phyloP scores from a whole-genome alignment of 2,888 invertebrate species.

The Gasteruption jaculator region DNA sequence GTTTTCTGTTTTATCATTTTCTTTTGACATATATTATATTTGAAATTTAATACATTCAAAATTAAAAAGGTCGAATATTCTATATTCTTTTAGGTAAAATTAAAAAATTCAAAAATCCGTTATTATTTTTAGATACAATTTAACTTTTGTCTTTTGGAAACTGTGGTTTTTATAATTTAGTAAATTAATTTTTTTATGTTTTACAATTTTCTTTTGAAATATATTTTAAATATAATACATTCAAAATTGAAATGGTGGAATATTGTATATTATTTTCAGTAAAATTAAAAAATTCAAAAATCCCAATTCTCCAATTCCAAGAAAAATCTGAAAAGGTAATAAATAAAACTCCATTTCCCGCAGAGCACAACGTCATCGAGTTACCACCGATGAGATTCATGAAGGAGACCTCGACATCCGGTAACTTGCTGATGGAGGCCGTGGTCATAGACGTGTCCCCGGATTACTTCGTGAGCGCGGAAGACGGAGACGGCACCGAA shows the following conservation, averaged over 20 bases:
- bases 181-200: no score
- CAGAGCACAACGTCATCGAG: constrained; percentile 81
- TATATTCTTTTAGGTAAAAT: no score
- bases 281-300: constrained; percentile 1
- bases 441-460: constrained; percentile 86
- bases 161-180: no score
- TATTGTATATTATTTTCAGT: no score
- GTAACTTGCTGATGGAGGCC: constrained; percentile 85
- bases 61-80: no score
- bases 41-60: no score
- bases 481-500: constrained; percentile 85
- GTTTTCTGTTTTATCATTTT: no score
- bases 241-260: no score
- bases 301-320: not conserved
- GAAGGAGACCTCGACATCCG: constrained; percentile 84
- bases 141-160: no score
- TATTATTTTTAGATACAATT: not conserved
- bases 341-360: constrained; percentile 23
- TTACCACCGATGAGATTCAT: constrained; percentile 82
- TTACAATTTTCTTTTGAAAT: no score
- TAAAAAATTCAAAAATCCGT: not conserved
- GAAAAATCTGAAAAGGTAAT: constrained; percentile 7
- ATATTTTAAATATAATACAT: no score
- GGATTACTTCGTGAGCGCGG: constrained; percentile 74
- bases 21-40: no score